Evolutionary conservation across 2,888 invertebrate species (phyloP).

Genomic region (Eupithecia inturbata): DNA sequence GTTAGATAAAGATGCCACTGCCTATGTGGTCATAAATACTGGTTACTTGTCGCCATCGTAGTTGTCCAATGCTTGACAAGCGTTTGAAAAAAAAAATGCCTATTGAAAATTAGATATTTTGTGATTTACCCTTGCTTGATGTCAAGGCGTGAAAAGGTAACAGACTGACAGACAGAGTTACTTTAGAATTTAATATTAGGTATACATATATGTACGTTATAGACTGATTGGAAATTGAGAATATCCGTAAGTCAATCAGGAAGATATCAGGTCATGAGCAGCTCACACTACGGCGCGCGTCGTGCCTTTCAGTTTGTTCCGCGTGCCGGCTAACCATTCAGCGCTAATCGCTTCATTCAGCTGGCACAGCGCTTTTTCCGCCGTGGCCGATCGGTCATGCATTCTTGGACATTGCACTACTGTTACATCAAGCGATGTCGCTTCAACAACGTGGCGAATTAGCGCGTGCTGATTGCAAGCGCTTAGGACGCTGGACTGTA

Average conservation of each 20-base stretch:
- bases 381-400: conserved; percentile 79
- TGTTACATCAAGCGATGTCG: conserved; percentile 51
- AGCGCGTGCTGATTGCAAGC: conserved; percentile 37
- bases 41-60: too few species aligned
- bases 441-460: conserved; percentile 20
- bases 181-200: too few species aligned
- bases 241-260: not conserved
- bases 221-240: not conserved
- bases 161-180: too few species aligned
- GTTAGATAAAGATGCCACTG: too few species aligned
- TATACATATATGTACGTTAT: too few species aligned
- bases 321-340: conserved; percentile 78
- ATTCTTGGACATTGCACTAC: conserved; percentile 60
- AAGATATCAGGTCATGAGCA: not conserved
- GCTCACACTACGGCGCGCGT: conserved; percentile 53
- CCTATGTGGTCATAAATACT: too few species aligned
- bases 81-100: too few species aligned
- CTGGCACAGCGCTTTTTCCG: conserved; percentile 74
- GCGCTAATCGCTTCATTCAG: conserved; percentile 83
- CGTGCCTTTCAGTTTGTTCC: conserved; percentile 76
- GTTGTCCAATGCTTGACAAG: too few species aligned
- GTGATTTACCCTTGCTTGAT: too few species aligned
- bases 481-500: conserved; percentile 12
- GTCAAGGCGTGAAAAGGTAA: too few species aligned
- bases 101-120: too few species aligned